Evolutionary conservation across 1,140 invertebrate genomes (phyloP).

Genomic region (Saccostrea echinata): DNA sequence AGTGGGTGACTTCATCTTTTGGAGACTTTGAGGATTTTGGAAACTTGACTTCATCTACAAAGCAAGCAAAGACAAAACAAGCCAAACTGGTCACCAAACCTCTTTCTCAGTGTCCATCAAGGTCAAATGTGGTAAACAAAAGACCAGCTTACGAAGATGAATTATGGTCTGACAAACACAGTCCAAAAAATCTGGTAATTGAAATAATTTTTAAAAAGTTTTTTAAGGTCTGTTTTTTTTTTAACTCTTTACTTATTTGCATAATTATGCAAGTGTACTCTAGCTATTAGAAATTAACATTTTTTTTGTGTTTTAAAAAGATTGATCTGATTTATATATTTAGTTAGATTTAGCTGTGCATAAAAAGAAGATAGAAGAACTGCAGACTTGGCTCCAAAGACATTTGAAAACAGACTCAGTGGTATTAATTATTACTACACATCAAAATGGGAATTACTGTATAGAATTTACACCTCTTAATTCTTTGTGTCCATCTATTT

Average conservation of each 20-base stretch:
- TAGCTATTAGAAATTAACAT: background rate
- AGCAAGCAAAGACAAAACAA: slow-evolving; percentile 46
- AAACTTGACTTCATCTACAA: background rate
- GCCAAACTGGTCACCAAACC: slow-evolving; percentile 10
- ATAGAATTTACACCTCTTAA: no score
- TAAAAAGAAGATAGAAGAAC: slow-evolving; percentile 77
- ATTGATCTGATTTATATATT: slow-evolving; percentile 43
- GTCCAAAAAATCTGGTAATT: slow-evolving; percentile 66
- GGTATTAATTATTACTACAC: background rate
- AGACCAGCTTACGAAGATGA: slow-evolving; percentile 55
- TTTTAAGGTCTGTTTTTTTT: no score
- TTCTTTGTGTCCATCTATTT: no score
- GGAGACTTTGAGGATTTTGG: slow-evolving; percentile 66
- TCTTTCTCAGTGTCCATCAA: background rate
- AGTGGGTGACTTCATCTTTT: slow-evolving; percentile 75
- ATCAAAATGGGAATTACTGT: no score
- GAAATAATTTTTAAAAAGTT: background rate
- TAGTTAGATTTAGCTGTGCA: slow-evolving; percentile 78
- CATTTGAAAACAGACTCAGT: slow-evolving; percentile 45
- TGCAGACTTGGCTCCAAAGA: slow-evolving; percentile 72
- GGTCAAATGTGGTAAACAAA: slow-evolving; percentile 34
- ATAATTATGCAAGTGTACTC: background rate
- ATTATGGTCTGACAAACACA: slow-evolving; percentile 73
- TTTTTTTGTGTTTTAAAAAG: background rate
- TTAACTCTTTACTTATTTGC: no score